Percentiles rank a stretch among this genome's conserved stretches.
These are phyloP conservation scores for Promerops cafer DNA, from an alignment of 2,113 vertebrate genomes.

Conservation along the genomic window DNA sequence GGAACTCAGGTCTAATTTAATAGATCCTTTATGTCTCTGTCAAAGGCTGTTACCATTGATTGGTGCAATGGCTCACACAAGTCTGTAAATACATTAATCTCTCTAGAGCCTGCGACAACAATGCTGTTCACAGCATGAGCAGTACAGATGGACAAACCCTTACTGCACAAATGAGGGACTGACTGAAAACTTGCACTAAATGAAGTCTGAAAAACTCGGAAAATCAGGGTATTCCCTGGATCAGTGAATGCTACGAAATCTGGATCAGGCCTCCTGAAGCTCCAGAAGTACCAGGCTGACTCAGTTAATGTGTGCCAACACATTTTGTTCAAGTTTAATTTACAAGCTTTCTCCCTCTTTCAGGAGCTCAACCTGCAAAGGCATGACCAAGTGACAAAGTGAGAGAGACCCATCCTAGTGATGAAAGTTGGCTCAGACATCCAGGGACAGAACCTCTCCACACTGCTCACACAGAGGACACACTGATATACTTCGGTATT, in stretches of 20 bases:
- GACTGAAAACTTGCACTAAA: neutral
- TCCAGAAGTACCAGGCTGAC: neutral
- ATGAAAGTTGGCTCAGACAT: neutral
- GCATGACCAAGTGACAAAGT: neutral
- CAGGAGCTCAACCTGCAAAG: neutral
- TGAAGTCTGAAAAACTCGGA: neutral
- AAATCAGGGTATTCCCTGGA: neutral
- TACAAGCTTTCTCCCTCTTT: neutral
- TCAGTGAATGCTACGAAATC: neutral
- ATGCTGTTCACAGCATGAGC: neutral
- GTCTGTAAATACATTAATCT: constrained; percentile 70
- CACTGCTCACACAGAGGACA: neutral
- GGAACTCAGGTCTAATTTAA: constrained; percentile 70
- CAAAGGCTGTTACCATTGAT: constrained; percentile 66
- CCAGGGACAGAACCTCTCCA: neutral
- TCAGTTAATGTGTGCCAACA: neutral
- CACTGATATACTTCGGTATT: neutral
- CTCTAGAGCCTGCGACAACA: constrained; percentile 35
- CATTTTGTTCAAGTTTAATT: neutral
- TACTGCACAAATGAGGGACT: neutral
- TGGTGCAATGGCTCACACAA: constrained; percentile 57
- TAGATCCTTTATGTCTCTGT: constrained; percentile 69
- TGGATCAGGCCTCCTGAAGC: neutral
- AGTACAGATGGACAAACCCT: neutral
- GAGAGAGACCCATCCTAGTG: neutral